Percentiles rank a stretch among this genome's conserved stretches.
These are phyloP conservation scores for Meloidogyne floridensis DNA, from an alignment of 1,140 invertebrate genomes.

Conservation along the genomic window DNA sequence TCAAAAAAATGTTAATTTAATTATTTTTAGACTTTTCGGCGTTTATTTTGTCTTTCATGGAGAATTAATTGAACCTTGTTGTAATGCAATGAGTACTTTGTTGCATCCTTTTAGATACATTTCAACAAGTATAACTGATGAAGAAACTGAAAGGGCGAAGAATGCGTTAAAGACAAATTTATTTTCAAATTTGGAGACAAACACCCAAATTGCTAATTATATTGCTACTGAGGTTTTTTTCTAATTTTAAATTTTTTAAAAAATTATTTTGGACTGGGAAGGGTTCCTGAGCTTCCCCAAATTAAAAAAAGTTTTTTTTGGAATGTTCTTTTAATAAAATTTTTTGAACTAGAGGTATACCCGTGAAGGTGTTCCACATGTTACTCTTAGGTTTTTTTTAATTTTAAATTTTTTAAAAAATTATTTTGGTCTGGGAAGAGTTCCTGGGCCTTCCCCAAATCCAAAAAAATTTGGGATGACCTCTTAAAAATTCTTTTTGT, in stretches of 20 bases:
- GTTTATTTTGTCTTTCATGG: constrained; percentile 45
- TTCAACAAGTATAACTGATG: constrained; percentile 43
- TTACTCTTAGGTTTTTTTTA: too few species aligned
- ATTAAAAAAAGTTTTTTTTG: too few species aligned
- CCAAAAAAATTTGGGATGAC: too few species aligned
- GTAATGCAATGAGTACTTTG: constrained; percentile 13
- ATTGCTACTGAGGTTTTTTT: constrained; percentile 40
- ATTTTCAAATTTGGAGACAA: constrained; percentile 42
- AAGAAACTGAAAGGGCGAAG: constrained; percentile 51
- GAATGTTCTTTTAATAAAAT: too few species aligned
- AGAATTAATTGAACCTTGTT: constrained; percentile 16
- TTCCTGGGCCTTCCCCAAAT: not conserved
- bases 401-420: too few species aligned
- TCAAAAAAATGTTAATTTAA: not conserved
- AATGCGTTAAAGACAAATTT: constrained; percentile 41
- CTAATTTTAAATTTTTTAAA: not conserved
- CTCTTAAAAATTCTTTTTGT: too few species aligned
- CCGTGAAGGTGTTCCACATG: too few species aligned
- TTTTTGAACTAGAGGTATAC: too few species aligned
- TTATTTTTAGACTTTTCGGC: constrained; percentile 39
- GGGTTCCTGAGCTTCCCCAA: not conserved
- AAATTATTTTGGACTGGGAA: not conserved
- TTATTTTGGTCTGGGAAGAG: too few species aligned
- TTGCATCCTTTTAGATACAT: constrained; percentile 52
- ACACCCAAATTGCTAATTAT: constrained; percentile 42